These are phyloP conservation scores for Neodontobutis hainanensis DNA, from an alignment of 2,113 vertebrate species.

Conservation along the genomic window DNA sequence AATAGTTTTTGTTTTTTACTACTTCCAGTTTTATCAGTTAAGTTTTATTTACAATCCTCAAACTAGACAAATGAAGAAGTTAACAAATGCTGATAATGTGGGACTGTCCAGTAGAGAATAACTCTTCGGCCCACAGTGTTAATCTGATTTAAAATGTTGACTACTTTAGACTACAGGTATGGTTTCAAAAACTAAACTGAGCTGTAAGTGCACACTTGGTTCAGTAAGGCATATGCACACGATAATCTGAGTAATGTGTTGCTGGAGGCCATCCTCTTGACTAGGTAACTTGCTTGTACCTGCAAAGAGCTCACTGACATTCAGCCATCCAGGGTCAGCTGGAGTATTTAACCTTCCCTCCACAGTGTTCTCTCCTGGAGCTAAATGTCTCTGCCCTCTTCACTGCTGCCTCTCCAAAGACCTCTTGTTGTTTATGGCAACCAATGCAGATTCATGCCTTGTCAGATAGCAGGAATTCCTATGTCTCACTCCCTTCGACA, in stretches of 20 bases:
- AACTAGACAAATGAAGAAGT: no score
- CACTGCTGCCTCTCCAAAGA: constrained; percentile 15
- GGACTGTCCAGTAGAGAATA: no score
- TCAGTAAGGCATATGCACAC: not conserved
- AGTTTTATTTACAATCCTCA: no score
- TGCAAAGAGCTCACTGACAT: constrained; percentile 49
- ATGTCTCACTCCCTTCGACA: constrained; percentile 22
- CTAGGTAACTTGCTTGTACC: constrained; percentile 42
- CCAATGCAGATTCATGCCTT: constrained; percentile 37
- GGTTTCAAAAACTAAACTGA: not conserved
- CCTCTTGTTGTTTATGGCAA: constrained; percentile 53
- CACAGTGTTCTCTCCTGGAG: constrained; percentile 9
- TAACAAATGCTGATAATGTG: no score
- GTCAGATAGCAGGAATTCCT: constrained; percentile 45
- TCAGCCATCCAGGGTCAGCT: constrained; percentile 50
- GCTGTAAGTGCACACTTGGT: constrained; percentile 5
- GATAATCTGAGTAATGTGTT: not conserved
- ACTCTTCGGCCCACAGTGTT: not conserved
- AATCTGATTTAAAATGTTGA: constrained; percentile 18
- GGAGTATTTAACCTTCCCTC: constrained; percentile 33
- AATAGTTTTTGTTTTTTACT: no score
- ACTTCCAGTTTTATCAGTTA: no score
- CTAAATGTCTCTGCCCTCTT: constrained; percentile 21
- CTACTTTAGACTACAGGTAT: not conserved
- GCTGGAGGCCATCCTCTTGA: constrained; percentile 24